Percentiles rank a stretch among this genome's conserved stretches.
Evolutionary conservation across 2,797 vertebrate species (phyloP).

Genomic region (Oryzias sinensis): DNA sequence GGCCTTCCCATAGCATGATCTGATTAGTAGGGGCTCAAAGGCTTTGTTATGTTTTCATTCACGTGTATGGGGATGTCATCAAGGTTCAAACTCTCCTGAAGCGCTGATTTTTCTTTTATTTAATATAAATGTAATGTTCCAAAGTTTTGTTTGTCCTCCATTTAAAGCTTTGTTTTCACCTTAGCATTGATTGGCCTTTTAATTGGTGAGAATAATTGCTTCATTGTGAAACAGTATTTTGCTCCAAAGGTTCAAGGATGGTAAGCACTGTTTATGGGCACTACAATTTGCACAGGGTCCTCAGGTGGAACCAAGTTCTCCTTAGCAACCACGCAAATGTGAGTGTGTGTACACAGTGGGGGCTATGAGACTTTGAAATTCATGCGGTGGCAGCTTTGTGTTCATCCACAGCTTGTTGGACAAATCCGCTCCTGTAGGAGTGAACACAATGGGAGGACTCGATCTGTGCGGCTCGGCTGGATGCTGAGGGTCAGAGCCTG

Average conservation of each 20-base stretch:
- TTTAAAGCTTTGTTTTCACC: constrained; percentile 19
- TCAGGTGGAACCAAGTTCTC: constrained; percentile 31
- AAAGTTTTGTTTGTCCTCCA: too few species aligned
- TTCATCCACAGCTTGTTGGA: constrained; percentile 12
- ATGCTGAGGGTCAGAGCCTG: constrained; percentile 29
- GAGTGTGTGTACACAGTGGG: constrained; percentile 8
- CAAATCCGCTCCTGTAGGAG: constrained; percentile 20
- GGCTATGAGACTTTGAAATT: constrained; percentile 18
- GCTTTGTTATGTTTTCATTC: too few species aligned
- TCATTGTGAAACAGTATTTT: constrained; percentile 13
- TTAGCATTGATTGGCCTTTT: constrained; percentile 1
- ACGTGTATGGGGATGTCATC: too few species aligned
- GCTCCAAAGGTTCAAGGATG: constrained; percentile 8
- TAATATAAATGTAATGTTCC: too few species aligned
- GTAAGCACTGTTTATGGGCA: constrained; percentile 18
- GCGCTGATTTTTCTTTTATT: too few species aligned
- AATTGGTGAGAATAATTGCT: constrained; percentile 14
- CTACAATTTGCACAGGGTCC: constrained; percentile 23
- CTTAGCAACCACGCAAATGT: constrained; percentile 49
- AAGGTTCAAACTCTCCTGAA: too few species aligned
- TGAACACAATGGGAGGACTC: constrained; percentile 21
- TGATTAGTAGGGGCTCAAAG: too few species aligned
- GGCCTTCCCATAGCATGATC: too few species aligned
- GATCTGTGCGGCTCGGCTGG: neutral
- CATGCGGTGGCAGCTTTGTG: constrained; percentile 14